These are phyloP conservation scores for Rhopalosiphum maidis DNA, from an alignment of 1,140 invertebrate species.

Conservation along the genomic window DNA sequence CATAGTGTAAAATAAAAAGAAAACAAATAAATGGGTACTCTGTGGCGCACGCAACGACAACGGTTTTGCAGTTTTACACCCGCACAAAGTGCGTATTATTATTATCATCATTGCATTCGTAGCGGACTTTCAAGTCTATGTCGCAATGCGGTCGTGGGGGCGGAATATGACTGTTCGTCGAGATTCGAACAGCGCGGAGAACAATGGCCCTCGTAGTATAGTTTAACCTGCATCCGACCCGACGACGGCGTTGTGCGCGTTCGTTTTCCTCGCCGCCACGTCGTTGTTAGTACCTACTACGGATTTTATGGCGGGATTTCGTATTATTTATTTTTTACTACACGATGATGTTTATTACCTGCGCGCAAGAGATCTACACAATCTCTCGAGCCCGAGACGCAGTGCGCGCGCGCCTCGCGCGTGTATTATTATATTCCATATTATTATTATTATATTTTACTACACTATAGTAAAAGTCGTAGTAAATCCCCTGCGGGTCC, in stretches of 20 bases:
- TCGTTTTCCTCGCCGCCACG: neutral
- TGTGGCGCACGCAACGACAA: too few relatives aligned
- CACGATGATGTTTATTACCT: slow-evolving; percentile 19
- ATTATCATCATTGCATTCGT: neutral
- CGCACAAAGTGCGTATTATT: neutral
- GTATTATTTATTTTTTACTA: slow-evolving; percentile 30
- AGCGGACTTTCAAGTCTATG: neutral
- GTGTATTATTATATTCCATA: neutral
- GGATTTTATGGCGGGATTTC: slow-evolving; percentile 7
- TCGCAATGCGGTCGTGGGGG: neutral
- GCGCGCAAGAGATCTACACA: slow-evolving; percentile 22
- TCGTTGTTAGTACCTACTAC: too few relatives aligned
- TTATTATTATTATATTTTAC: neutral
- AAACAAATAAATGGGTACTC: neutral
- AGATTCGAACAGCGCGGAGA: neutral
- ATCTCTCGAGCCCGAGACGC: neutral
- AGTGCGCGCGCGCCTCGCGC: neutral
- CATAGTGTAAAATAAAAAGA: neutral
- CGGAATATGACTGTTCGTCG: neutral
- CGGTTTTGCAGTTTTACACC: neutral
- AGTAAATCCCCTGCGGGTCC: slow-evolving; percentile 56
- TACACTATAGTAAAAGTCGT: slow-evolving; percentile 53
- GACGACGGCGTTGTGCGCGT: neutral
- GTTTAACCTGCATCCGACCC: neutral
- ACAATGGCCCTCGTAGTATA: neutral